A percentile compares a stretch with the other conserved stretches of the same genome.
Conservation (phyloP, 2,113 vertebrate genomes). For the Phasianus colchicus region DNA sequence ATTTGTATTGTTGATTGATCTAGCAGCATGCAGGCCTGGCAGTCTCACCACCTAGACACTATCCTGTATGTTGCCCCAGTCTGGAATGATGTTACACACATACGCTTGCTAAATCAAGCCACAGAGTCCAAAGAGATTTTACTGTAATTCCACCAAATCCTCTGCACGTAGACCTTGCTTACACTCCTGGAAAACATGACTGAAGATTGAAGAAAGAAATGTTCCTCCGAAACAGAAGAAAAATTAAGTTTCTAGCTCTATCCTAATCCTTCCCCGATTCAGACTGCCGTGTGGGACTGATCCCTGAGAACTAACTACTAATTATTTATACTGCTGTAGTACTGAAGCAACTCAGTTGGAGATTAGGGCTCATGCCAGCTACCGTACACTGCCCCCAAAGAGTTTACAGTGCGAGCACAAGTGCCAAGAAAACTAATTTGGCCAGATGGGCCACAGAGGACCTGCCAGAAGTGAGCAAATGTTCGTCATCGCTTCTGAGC, state of each 20-base stretch:
- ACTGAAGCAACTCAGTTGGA: conserved; percentile 60
- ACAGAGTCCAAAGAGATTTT: background rate
- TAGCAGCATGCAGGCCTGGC: background rate
- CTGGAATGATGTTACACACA: background rate
- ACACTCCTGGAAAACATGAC: background rate
- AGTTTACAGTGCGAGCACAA: conserved; percentile 51
- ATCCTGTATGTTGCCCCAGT: background rate
- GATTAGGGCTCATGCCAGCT: conserved; percentile 56
- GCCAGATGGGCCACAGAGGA: conserved; percentile 68
- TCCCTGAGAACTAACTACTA: conserved; percentile 63
- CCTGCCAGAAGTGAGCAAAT: conserved; percentile 63
- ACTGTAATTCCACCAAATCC: background rate
- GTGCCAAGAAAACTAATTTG: conserved; percentile 67
- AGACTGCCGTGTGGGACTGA: conserved; percentile 47
- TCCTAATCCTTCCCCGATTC: conserved; percentile 44
- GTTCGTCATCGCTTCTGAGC: conserved; percentile 39
- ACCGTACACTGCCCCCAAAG: conserved; percentile 55
- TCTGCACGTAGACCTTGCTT: background rate
- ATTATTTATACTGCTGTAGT: conserved; percentile 69
- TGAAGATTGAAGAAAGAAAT: background rate
- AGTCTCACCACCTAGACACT: background rate
- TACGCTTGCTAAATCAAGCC: background rate
- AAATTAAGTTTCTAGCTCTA: conserved; percentile 42
- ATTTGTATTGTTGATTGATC: accelerated
- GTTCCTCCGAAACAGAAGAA: conserved; percentile 3